phyloP scores from a whole-genome alignment of 2,113 vertebrate species.

The Dipodomys spectabilis region DNA sequence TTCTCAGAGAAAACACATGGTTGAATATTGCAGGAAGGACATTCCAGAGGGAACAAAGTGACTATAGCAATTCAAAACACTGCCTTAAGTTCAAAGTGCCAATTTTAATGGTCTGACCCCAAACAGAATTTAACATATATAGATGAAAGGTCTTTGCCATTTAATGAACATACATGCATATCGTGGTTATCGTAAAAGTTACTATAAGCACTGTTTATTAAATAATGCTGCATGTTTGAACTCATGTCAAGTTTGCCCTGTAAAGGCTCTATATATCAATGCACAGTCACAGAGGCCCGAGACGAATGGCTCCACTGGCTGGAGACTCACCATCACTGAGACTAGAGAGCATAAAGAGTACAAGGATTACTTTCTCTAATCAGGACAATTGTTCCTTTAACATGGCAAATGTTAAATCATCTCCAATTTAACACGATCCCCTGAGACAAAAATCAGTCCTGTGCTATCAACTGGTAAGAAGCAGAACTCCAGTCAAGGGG shows the following conservation, averaged over 20 bases:
- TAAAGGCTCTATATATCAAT: not conserved
- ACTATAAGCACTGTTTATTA: not conserved
- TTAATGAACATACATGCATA: not conserved
- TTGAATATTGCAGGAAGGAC: not conserved
- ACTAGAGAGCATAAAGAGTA: not conserved
- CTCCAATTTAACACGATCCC: not conserved
- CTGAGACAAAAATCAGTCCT: not conserved
- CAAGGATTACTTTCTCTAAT: not conserved
- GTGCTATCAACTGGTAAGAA: not conserved
- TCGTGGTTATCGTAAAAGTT: constrained; percentile 15
- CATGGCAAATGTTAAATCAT: no score
- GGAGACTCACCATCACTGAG: not conserved
- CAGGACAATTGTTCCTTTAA: no score
- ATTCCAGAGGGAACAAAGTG: not conserved
- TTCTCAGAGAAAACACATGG: not conserved
- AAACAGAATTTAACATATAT: constrained; percentile 1
- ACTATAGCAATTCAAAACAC: not conserved
- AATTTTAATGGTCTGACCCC: constrained; percentile 25
- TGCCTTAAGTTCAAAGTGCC: not conserved
- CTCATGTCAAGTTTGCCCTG: not conserved
- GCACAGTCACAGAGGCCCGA: not conserved
- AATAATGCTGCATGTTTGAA: not conserved
- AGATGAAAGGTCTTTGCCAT: constrained; percentile 24
- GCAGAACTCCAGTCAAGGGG: not conserved
- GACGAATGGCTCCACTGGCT: not conserved